Evolutionary conservation across 2,888 invertebrate genomes (phyloP).

Genomic region (Nephrotoma flavescens): DNA sequence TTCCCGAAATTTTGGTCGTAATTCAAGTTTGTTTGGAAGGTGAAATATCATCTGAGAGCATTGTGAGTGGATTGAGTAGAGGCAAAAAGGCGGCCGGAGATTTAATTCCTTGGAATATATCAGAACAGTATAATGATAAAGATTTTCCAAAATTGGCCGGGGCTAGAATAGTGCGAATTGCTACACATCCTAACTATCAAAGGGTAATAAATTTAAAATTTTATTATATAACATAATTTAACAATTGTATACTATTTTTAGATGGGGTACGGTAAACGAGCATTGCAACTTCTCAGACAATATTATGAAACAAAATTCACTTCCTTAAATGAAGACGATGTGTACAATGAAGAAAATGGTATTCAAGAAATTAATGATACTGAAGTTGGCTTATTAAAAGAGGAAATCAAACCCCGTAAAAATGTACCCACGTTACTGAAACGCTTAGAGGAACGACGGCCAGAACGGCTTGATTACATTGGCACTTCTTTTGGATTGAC

Average conservation of each 20-base stretch:
- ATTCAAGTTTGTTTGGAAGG: conserved; percentile 73
- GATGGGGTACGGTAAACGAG: conserved; percentile 95
- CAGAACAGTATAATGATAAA: conserved; percentile 88
- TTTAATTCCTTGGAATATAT: conserved; percentile 96
- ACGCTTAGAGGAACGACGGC: conserved; percentile 67
- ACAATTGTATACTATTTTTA: conserved; percentile 25
- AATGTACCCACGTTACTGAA: conserved; percentile 78
- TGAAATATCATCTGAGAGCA: conserved; percentile 47
- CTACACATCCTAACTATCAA: conserved; percentile 96
- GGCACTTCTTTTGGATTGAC: conserved; percentile 93
- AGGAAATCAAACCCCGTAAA: conserved; percentile 58
- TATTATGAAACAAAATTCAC: conserved; percentile 79
- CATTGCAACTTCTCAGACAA: conserved; percentile 65
- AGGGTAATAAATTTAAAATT: conserved; percentile 35
- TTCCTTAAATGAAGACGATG: conserved; percentile 33
- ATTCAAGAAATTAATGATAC: conserved; percentile 40
- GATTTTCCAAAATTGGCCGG: conserved; percentile 86
- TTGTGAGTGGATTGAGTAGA: conserved; percentile 63
- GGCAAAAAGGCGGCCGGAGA: conserved; percentile 92
- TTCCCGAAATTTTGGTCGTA: conserved; percentile 91
- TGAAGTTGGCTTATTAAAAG: conserved; percentile 49
- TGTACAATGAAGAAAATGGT: conserved; percentile 18
- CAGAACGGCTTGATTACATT: conserved; percentile 80
- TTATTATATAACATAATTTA: conserved; percentile 10
- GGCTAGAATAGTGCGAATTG: conserved; percentile 86